A percentile compares a stretch with the other conserved stretches of the same genome.
These are phyloP conservation scores for Meandrina meandrites DNA, from an alignment of 92 coral and sea anemone species.

Conservation along the genomic window DNA sequence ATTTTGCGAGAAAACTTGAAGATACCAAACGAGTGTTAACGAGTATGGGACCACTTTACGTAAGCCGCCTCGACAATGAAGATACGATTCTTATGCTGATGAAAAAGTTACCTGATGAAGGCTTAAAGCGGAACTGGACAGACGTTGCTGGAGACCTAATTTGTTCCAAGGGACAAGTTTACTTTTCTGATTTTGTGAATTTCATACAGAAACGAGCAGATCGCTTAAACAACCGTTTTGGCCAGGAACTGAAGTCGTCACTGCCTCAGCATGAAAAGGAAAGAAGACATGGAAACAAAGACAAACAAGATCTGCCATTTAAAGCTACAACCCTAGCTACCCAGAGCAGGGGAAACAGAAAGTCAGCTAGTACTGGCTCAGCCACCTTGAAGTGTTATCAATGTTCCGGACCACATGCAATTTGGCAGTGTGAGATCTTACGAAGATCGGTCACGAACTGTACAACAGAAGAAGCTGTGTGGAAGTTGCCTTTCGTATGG, in stretches of 20 bases:
- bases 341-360: conserved; percentile 4
- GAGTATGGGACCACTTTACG: conserved; percentile 46
- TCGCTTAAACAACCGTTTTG: conserved; percentile 59
- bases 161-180: conserved; percentile 41
- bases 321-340: conserved; percentile 47
- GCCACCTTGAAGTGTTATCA: conserved; percentile 46
- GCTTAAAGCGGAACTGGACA: conserved; percentile 52
- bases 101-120: conserved; percentile 58
- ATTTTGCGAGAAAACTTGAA: conserved; percentile 53
- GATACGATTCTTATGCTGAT: conserved; percentile 51
- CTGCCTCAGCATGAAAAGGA: conserved; percentile 38
- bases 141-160: conserved; percentile 61
- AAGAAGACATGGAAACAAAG: conserved; percentile 11
- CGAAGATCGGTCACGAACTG: conserved; percentile 55
- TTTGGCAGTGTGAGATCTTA: conserved; percentile 61
- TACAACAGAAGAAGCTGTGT: conserved; percentile 60
- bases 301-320: conserved; percentile 45
- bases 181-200: conserved; percentile 50
- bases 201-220: conserved; percentile 54
- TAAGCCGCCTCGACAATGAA: conserved; percentile 48
- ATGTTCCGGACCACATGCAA: conserved; percentile 55
- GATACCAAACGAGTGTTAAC: conserved; percentile 46
- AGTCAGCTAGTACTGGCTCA: conserved; percentile 8
- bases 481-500: conserved; percentile 66
- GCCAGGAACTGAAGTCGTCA: conserved; percentile 41